Percentiles rank a stretch among this genome's conserved stretches.
These are phyloP conservation scores for Magallana angulata DNA, from an alignment of 1,140 invertebrate genomes.

Conservation along the genomic window DNA sequence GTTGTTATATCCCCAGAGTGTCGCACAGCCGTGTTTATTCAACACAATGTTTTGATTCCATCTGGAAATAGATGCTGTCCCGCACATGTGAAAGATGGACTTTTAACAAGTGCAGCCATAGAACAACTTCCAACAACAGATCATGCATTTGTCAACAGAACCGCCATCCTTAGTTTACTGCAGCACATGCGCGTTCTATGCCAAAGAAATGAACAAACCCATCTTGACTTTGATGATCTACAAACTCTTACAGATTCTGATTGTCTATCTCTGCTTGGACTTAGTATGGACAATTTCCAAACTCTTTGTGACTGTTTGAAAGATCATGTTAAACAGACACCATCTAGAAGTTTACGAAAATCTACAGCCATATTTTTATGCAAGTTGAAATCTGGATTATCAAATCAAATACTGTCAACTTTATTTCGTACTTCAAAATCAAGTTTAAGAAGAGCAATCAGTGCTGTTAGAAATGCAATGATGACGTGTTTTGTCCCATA, in stretches of 20 bases:
- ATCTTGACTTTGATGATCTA: conserved; percentile 43
- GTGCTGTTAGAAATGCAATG: neutral
- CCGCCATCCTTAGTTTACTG: conserved; percentile 33
- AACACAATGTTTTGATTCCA: conserved; percentile 34
- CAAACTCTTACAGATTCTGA: conserved; percentile 1
- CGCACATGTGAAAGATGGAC: conserved; percentile 28
- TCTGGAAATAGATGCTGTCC: conserved; percentile 44
- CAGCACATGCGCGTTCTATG: conserved; percentile 1
- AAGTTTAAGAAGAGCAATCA: conserved; percentile 31
- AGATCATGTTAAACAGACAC: conserved; percentile 12
- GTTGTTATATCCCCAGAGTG: conserved; percentile 24
- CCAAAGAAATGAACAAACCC: neutral
- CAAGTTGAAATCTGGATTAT: conserved; percentile 42
- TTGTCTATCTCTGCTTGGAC: conserved; percentile 34
- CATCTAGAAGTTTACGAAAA: neutral
- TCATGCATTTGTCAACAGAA: conserved; percentile 39
- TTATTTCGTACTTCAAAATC: conserved; percentile 39
- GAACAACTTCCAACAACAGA: conserved; percentile 11
- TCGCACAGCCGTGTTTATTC: neutral
- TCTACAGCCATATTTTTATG: conserved; percentile 37
- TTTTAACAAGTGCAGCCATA: conserved; percentile 5
- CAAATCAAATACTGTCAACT: conserved; percentile 38
- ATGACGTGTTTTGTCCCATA: conserved; percentile 23
- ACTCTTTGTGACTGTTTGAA: neutral
- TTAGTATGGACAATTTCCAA: conserved; percentile 45